phyloP scores from a whole-genome alignment of 1,140 invertebrate genomes.

The Drosophila arawakana region DNA sequence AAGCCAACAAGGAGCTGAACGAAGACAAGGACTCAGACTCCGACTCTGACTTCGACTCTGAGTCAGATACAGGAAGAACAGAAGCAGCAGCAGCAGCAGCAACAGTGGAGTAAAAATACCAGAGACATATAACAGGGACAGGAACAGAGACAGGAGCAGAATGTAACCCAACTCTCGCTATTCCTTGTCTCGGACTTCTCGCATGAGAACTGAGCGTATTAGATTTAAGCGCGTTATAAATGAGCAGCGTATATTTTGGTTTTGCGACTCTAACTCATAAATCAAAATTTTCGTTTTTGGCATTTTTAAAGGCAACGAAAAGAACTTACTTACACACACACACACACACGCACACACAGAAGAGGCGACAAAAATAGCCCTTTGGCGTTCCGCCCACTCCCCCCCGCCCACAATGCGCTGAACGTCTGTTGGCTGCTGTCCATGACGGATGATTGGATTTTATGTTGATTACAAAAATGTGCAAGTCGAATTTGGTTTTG shows the following conservation, averaged over 20 bases:
- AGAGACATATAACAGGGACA: slow-evolving; percentile 38
- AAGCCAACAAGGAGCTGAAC: slow-evolving; percentile 32
- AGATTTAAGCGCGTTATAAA: slow-evolving; percentile 83
- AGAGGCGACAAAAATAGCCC: slow-evolving; percentile 48
- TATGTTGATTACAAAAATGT: slow-evolving; percentile 82
- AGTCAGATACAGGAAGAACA: slow-evolving; percentile 13
- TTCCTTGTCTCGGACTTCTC: slow-evolving; percentile 24
- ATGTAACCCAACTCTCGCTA: slow-evolving; percentile 40
- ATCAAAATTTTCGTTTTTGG: slow-evolving; percentile 82
- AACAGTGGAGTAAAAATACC: slow-evolving; percentile 21
- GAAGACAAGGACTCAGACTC: slow-evolving; percentile 1
- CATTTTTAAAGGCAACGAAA: slow-evolving; percentile 74
- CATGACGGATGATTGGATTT: slow-evolving; percentile 82
- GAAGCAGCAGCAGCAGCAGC: slow-evolving; percentile 10
- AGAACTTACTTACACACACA: slow-evolving; percentile 39
- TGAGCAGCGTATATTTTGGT: slow-evolving; percentile 76
- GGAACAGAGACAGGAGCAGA: slow-evolving; percentile 16
- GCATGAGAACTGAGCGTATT: slow-evolving; percentile 77
- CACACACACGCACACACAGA: background rate
- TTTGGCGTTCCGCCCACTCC: slow-evolving; percentile 32
- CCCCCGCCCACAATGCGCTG: background rate
- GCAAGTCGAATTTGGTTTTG: slow-evolving; percentile 58
- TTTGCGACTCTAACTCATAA: slow-evolving; percentile 66
- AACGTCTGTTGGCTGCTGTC: slow-evolving; percentile 64
- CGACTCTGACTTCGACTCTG: background rate